Conservation (phyloP, 1,140 invertebrate genomes). For the Patella vulgata region DNA sequence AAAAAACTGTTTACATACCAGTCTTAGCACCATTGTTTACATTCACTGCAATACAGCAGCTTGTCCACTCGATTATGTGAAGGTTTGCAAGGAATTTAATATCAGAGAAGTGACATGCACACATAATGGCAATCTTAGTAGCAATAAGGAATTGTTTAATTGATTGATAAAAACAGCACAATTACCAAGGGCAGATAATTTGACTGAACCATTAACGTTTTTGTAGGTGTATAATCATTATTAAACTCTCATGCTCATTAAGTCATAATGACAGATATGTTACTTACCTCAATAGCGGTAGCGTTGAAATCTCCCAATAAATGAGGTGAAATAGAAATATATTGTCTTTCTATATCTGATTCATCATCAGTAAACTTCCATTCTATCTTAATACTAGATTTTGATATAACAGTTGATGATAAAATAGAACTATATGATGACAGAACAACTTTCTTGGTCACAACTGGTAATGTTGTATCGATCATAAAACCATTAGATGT, state of each 20-base stretch:
- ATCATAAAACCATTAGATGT: conserved; percentile 38
- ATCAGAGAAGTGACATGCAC: too few relatives aligned
- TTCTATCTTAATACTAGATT: conserved; percentile 23
- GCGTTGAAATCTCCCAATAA: conserved; percentile 28
- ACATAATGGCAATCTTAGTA: too few relatives aligned
- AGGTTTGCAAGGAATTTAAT: too few relatives aligned
- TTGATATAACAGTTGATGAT: conserved; percentile 12
- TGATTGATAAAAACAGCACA: too few relatives aligned
- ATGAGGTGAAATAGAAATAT: conserved; percentile 36
- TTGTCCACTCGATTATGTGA: too few relatives aligned
- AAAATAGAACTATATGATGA: conserved; percentile 1
- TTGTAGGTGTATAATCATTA: too few relatives aligned
- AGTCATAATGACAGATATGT: background rate
- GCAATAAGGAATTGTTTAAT: too few relatives aligned
- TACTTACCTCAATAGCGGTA: conserved; percentile 25
- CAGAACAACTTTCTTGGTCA: conserved; percentile 12
- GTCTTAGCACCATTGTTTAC: too few relatives aligned
- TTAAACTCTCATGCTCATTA: background rate
- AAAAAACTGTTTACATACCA: too few relatives aligned
- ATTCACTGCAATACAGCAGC: too few relatives aligned
- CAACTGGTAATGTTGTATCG: conserved; percentile 26
- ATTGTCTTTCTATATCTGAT: conserved; percentile 35
- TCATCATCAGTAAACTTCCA: conserved; percentile 32
- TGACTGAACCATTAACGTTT: too few relatives aligned
- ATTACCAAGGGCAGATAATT: too few relatives aligned